These are phyloP conservation scores for Petrolisthes cinctipes DNA, from an alignment of 2,888 invertebrate genomes.

Conservation along the genomic window DNA sequence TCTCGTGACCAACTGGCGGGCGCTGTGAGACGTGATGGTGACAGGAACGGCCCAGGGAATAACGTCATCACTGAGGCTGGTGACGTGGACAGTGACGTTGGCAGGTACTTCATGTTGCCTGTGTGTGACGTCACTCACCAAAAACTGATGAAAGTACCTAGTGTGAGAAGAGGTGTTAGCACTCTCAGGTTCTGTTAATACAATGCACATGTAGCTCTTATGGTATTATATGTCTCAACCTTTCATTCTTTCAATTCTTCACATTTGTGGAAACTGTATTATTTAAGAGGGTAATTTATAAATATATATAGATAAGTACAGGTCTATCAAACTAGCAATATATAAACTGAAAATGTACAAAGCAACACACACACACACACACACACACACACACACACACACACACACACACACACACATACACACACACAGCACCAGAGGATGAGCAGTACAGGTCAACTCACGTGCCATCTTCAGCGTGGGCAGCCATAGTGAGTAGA, in stretches of 20 bases:
- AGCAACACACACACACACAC: too few species aligned
- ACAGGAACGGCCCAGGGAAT: conserved; percentile 93
- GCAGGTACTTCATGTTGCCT: conserved; percentile 78
- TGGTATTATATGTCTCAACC: too few species aligned
- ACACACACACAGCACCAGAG: not conserved
- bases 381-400: too few species aligned
- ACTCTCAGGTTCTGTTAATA: not conserved
- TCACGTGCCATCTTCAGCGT: conserved; percentile 73
- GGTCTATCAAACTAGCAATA: too few species aligned
- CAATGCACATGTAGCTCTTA: too few species aligned
- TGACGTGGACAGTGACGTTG: conserved; percentile 87
- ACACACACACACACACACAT: not conserved
- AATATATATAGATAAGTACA: too few species aligned
- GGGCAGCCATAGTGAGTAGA: conserved; percentile 86
- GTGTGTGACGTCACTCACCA: conserved; percentile 67
- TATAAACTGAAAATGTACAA: too few species aligned
- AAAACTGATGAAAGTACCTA: conserved; percentile 54
- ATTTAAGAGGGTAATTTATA: too few species aligned
- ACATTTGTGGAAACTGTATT: too few species aligned
- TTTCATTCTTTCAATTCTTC: too few species aligned
- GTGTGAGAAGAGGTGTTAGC: not conserved
- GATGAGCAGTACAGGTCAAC: not conserved
- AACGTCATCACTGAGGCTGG: conserved; percentile 90
- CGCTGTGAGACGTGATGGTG: conserved; percentile 84
- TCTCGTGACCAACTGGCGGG: conserved; percentile 39